Evolutionary conservation across 2,113 vertebrate species (phyloP), one percentile per base, ranked within the genome.

Genomic region (Atherinomorus stipes): DNA sequence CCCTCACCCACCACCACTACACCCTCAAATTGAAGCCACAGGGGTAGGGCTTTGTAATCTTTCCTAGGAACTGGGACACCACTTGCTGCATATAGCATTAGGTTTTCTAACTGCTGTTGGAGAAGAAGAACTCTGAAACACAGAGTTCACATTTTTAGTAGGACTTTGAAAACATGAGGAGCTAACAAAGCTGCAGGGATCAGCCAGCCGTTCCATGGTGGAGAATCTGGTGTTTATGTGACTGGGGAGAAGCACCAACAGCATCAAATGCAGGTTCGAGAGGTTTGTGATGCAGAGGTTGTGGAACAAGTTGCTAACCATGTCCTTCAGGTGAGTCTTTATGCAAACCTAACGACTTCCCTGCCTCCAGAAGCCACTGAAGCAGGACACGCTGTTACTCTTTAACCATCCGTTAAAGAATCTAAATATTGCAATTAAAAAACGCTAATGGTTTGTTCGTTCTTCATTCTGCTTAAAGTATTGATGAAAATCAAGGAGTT

Each of bases 371-470:
- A 71, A 81, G 44, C 16, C 37, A 69, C 47, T 8, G 0, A 25
- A 60, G 68, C 0, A 23, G 47, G 13, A 52, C 37, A 62, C 51
- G 53, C 64, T 62, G 64, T 70, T 23, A 38, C 25, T 63, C 64
- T 64, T 71, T 52, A 68, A 75, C 58, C 76, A 73, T 85, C 74
- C 79, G 83, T 78, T 57, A 60, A 34, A n/a, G n/a, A n/a, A n/a
- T n/a, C n/a, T n/a, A n/a, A n/a, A n/a, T n/a, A n/a, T n/a, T n/a
- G n/a, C n/a, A n/a, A n/a, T n/a, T n/a, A n/a, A n/a, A n/a, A n/a
- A n/a, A n/a, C n/a, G n/a, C n/a, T n/a, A n/a, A n/a, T n/a, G n/a
- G n/a, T n/a, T n/a, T n/a, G n/a, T n/a, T n/a, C n/a, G n/a, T n/a
- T n/a, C n/a, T n/a, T n/a, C n/a, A n/a, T n/a, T n/a, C n/a, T n/a